Conservation (phyloP, 2,888 invertebrate genomes). For the Crematogaster levior region DNA sequence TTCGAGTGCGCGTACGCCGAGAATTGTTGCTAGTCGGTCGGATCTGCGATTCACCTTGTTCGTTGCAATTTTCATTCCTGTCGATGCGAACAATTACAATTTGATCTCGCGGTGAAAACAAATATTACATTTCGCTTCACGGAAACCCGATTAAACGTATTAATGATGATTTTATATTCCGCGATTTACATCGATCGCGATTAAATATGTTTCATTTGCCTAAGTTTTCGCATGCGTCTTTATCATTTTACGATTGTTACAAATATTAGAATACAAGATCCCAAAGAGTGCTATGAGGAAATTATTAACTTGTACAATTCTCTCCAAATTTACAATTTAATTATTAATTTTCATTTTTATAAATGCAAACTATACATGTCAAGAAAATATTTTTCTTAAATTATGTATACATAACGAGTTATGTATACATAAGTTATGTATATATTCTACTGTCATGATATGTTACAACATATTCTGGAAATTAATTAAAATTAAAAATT, state of each 20-base stretch:
- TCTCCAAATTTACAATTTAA: background rate
- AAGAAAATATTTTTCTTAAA: background rate
- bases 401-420: background rate
- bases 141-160: constrained; percentile 52
- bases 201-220: constrained; percentile 31
- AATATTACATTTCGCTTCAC: constrained; percentile 44
- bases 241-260: background rate
- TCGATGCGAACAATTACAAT: constrained; percentile 59
- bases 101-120: constrained; percentile 47
- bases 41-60: constrained; percentile 59
- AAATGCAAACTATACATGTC: background rate
- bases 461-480: background rate
- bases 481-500: background rate
- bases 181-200: constrained; percentile 43
- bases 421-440: no score
- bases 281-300: background rate
- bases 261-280: background rate
- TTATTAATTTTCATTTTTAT: background rate
- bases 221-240: background rate
- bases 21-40: constrained; percentile 66
- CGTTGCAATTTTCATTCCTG: constrained; percentile 65
- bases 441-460: background rate
- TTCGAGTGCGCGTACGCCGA: constrained; percentile 70
- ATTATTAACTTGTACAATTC: background rate
- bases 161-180: constrained; percentile 46